Percentiles rank a stretch among this genome's conserved stretches.
Evolutionary conservation across 2,888 invertebrate genomes (phyloP).

Genomic region (Aspidiotus rigidus): DNA sequence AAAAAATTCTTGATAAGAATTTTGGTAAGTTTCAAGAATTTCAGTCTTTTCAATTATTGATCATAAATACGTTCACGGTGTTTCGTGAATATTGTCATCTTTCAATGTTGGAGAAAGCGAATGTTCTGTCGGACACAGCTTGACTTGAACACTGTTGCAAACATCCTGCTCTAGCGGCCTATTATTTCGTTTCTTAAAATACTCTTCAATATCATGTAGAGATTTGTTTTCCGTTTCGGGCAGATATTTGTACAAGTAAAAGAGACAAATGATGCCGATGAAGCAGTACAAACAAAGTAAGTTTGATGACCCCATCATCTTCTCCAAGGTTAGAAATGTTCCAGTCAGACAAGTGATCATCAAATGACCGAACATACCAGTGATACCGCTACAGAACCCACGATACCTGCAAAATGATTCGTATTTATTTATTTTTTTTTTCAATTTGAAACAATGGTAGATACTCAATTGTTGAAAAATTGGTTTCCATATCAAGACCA

Average conservation of each 20-base stretch:
- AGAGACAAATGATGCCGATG: slow-evolving; percentile 8
- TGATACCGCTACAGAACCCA: slow-evolving; percentile 9
- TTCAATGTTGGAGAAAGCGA: too few relatives aligned
- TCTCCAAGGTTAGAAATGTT: slow-evolving; percentile 7
- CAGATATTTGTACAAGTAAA: slow-evolving; percentile 8
- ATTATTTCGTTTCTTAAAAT: not conserved
- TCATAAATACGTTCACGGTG: too few relatives aligned
- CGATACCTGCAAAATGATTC: not conserved
- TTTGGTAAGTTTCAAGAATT: too few relatives aligned
- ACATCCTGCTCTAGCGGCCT: not conserved
- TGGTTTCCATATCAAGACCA: too few relatives aligned
- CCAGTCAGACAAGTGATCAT: slow-evolving; percentile 6
- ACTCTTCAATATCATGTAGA: slow-evolving; percentile 15
- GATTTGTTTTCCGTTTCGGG: slow-evolving; percentile 21
- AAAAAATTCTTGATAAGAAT: too few relatives aligned
- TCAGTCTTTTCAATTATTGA: too few relatives aligned
- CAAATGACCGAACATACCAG: slow-evolving; percentile 11
- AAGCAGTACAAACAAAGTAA: slow-evolving; percentile 11
- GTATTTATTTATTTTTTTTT: too few relatives aligned
- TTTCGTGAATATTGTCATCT: too few relatives aligned
- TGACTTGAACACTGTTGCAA: not conserved
- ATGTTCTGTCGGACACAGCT: too few relatives aligned
- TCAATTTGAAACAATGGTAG: too few relatives aligned
- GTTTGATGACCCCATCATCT: not conserved
- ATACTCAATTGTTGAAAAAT: too few relatives aligned